phyloP scores from a whole-genome alignment of 2,888 invertebrate species.

The Tachina lurida region DNA sequence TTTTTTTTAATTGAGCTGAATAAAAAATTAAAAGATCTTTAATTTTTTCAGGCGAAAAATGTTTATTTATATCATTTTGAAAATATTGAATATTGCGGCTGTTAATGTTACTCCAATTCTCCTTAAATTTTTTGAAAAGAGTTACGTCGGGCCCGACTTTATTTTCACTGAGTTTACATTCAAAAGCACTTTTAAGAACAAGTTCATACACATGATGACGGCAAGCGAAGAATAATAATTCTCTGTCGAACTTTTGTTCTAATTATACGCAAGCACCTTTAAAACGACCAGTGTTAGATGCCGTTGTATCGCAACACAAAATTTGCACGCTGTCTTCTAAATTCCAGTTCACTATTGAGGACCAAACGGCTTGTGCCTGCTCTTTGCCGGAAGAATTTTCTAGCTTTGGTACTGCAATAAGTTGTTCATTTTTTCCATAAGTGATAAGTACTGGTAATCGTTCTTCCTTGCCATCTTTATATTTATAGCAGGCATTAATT shows the following conservation, averaged over 20 bases:
- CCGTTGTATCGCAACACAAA: conserved; percentile 15
- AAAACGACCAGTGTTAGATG: no score
- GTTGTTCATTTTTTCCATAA: neutral
- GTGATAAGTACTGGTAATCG: conserved; percentile 9
- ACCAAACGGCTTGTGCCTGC: neutral
- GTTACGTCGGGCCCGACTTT: conserved; percentile 16
- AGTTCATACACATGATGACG: conserved; percentile 11
- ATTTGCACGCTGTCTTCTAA: conserved; percentile 8
- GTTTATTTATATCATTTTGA: neutral
- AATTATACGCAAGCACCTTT: conserved; percentile 14
- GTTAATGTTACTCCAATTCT: conserved; percentile 28
- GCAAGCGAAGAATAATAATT: conserved; percentile 33
- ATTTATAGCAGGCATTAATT: conserved; percentile 19
- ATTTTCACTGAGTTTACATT: conserved; percentile 7
- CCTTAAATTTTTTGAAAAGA: conserved; percentile 20
- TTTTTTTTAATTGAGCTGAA: no score
- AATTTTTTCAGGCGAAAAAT: neutral
- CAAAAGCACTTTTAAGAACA: neutral
- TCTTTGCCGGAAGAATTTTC: neutral
- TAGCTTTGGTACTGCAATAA: conserved; percentile 6
- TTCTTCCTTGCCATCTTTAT: conserved; percentile 7
- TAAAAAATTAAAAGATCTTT: no score
- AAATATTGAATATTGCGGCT: neutral
- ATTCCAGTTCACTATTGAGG: neutral
- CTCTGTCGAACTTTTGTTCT: conserved; percentile 9